A percentile compares a stretch with the other conserved stretches of the same genome.
Conservation (phyloP, 2,797 vertebrate species). For the Tenualosa ilisha region DNA sequence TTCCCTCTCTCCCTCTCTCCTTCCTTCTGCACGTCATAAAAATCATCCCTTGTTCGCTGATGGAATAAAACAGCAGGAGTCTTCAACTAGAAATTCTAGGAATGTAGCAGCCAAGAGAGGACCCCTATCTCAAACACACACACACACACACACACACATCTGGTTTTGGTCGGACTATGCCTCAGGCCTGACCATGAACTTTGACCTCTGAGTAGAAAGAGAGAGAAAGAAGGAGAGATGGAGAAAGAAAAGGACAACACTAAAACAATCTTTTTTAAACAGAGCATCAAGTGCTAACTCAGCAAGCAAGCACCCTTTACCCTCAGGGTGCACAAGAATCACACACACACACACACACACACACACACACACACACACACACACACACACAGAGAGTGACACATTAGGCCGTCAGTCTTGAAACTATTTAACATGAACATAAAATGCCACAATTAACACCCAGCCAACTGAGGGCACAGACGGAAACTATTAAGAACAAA, state of each 20-base stretch:
- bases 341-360: neutral
- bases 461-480: conserved; percentile 18
- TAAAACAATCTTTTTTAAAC: too few relatives aligned
- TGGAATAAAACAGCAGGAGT: neutral
- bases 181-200: neutral
- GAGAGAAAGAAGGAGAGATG: neutral
- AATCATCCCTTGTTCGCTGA: neutral
- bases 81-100: neutral
- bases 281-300: too few relatives aligned
- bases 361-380: conserved; percentile 25
- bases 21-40: neutral
- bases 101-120: neutral
- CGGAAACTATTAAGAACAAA: neutral
- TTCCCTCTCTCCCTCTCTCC: neutral
- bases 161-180: neutral
- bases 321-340: too few relatives aligned
- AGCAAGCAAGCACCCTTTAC: too few relatives aligned
- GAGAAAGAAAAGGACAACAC: too few relatives aligned
- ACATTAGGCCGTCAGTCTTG: neutral
- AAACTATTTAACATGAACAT: neutral
- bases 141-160: conserved; percentile 6
- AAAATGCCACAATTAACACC: neutral
- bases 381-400: conserved; percentile 18
- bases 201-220: neutral
- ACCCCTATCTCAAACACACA: neutral